Evolutionary conservation across 2,797 vertebrate species (phyloP).

Genomic region (Lutjanus campechanus): DNA sequence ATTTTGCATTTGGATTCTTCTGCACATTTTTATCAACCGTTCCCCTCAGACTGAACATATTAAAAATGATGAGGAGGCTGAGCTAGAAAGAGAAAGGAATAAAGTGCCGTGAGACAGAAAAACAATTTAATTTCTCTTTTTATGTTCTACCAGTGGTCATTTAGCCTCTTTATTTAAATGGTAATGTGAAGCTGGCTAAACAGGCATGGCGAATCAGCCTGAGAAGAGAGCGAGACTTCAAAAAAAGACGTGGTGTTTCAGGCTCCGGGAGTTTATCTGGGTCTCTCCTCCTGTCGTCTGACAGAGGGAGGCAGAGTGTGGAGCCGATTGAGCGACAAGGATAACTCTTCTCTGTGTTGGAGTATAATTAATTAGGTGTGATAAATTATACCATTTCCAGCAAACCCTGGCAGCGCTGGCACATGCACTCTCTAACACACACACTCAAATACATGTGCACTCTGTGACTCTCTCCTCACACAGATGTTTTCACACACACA

Average conservation of each 20-base stretch:
- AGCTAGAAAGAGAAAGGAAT: slow-evolving; percentile 62
- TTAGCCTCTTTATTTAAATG: slow-evolving; percentile 85
- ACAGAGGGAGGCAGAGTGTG: slow-evolving; percentile 65
- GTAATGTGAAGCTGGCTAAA: slow-evolving; percentile 80
- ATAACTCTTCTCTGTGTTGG: slow-evolving; percentile 80
- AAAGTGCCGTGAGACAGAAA: slow-evolving; percentile 71
- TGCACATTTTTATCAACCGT: slow-evolving; percentile 61
- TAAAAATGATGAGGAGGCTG: slow-evolving; percentile 63
- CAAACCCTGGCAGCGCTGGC: slow-evolving; percentile 53
- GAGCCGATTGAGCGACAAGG: slow-evolving; percentile 73
- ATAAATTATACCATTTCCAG: slow-evolving; percentile 88
- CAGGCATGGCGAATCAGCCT: slow-evolving; percentile 71
- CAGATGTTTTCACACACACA: neutral
- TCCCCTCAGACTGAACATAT: slow-evolving; percentile 67
- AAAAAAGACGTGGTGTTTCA: slow-evolving; percentile 61
- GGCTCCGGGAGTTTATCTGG: slow-evolving; percentile 72
- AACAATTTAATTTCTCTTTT: slow-evolving; percentile 79
- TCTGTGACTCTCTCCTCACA: neutral
- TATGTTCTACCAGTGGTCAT: slow-evolving; percentile 78
- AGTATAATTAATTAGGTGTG: slow-evolving; percentile 91
- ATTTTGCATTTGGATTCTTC: slow-evolving; percentile 62
- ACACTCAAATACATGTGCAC: neutral
- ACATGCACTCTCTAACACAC: slow-evolving; percentile 5
- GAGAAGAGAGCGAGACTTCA: slow-evolving; percentile 72
- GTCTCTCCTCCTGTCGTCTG: slow-evolving; percentile 67